Evolutionary conservation across 1,140 invertebrate genomes (phyloP).

Genomic region (Nilaparvata lugens): DNA sequence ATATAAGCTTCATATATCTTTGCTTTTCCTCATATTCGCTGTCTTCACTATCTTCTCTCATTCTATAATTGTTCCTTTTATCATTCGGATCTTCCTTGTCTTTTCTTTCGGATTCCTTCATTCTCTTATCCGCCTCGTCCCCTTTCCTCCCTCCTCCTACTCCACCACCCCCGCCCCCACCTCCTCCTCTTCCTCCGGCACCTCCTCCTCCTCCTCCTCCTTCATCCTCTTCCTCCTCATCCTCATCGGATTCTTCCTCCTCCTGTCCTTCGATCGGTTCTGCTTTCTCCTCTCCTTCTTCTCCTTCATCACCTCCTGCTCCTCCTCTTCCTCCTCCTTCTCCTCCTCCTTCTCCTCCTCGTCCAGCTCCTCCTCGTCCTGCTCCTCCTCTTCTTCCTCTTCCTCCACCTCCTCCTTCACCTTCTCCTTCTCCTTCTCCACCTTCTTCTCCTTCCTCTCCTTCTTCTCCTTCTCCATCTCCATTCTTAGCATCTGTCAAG

Average conservation of each 20-base stretch:
- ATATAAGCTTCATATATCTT: too few species aligned
- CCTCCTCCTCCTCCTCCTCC: not conserved
- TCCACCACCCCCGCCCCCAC: not conserved
- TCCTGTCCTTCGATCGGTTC: not conserved
- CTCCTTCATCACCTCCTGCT: not conserved
- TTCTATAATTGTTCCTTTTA: too few species aligned
- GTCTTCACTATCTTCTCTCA: too few species aligned
- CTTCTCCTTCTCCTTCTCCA: slow-evolving; percentile 3
- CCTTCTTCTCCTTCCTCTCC: not conserved
- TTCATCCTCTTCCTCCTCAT: slow-evolving; percentile 7
- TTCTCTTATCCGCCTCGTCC: too few species aligned
- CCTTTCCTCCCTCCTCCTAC: not conserved
- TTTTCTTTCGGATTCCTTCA: too few species aligned
- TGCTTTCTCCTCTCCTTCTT: not conserved
- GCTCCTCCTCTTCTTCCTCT: not conserved
- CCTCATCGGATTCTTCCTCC: slow-evolving; percentile 9
- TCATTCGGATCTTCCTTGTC: too few species aligned
- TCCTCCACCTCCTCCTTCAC: slow-evolving; percentile 3
- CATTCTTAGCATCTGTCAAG: not conserved
- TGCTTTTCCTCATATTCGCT: too few species aligned
- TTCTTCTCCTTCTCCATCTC: not conserved
- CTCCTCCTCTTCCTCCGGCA: too few species aligned
- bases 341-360: slow-evolving; percentile 4
- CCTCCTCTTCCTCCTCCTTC: not conserved
- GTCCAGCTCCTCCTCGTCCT: slow-evolving; percentile 8